Evolutionary conservation across 2,888 invertebrate genomes (phyloP).

Genomic region (Sarcophaga variegata): DNA sequence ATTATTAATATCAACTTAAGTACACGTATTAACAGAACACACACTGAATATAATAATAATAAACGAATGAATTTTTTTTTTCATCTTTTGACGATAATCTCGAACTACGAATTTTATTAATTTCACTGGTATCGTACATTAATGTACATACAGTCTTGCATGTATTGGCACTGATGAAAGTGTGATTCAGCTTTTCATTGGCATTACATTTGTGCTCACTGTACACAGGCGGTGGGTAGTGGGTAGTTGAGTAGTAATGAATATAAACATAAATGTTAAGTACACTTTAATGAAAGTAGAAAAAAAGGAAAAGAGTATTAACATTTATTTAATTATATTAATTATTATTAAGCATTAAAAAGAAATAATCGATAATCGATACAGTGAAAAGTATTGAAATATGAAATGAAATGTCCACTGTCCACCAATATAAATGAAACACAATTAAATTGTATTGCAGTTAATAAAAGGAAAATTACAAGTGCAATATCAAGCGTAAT

Average conservation of each 20-base stretch:
- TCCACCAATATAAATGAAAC: background rate
- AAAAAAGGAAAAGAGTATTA: slow-evolving; percentile 5
- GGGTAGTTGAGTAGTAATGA: slow-evolving; percentile 4
- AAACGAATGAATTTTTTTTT: no score
- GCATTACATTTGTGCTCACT: background rate
- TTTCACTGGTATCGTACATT: no score
- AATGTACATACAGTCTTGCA: no score
- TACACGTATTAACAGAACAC: background rate
- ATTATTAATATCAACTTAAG: slow-evolving; percentile 10
- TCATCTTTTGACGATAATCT: no score
- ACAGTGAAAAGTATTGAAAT: slow-evolving; percentile 20
- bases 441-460: slow-evolving; percentile 28
- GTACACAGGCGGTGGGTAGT: background rate
- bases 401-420: background rate
- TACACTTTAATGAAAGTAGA: slow-evolving; percentile 32
- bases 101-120: no score
- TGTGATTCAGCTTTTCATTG: no score
- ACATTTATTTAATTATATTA: slow-evolving; percentile 59
- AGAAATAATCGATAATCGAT: slow-evolving; percentile 29
- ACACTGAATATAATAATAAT: background rate
- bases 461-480: slow-evolving; percentile 18
- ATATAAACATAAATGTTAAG: slow-evolving; percentile 53
- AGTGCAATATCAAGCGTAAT: slow-evolving; percentile 5
- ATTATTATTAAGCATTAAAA: slow-evolving; percentile 45
- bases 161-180: no score